Percentiles rank a stretch among this genome's conserved stretches.
These are phyloP conservation scores for Ceyx erithaca DNA, from an alignment of 2,797 vertebrate species.

Conservation along the genomic window DNA sequence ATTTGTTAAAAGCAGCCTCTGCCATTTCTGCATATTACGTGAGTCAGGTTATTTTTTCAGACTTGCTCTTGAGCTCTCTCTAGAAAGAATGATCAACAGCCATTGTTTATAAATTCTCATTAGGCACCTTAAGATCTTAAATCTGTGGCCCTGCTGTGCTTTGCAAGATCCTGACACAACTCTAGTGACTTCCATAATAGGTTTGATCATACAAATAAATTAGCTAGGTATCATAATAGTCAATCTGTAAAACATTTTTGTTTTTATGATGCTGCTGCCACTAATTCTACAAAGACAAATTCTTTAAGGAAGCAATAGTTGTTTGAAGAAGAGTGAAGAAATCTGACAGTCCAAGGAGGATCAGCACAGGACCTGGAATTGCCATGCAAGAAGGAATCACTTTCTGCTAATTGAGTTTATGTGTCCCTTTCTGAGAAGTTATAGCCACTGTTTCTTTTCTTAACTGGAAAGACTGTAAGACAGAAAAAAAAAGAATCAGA, in stretches of 20 bases:
- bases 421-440: not conserved
- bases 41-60: not conserved
- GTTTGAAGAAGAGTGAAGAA: not conserved
- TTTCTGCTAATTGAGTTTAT: not conserved
- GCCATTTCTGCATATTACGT: not conserved
- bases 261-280: not conserved
- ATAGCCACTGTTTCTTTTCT: not conserved
- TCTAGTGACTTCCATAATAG: not conserved
- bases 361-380: accelerated
- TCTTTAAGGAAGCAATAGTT: not conserved
- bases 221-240: not conserved
- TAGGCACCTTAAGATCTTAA: not conserved
- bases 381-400: not conserved
- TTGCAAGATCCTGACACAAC: not conserved
- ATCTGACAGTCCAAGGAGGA: not conserved
- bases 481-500: not conserved
- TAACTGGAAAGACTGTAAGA: accelerated
- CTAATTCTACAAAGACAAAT: not conserved
- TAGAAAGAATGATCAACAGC: not conserved
- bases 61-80: not conserved
- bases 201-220: not conserved
- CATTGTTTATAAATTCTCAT: not conserved
- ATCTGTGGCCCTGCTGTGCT: not conserved
- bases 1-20: not conserved
- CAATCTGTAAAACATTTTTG: not conserved